These are phyloP conservation scores for Drosophila pachea DNA, from an alignment of 1,140 invertebrate genomes.

Conservation along the genomic window DNA sequence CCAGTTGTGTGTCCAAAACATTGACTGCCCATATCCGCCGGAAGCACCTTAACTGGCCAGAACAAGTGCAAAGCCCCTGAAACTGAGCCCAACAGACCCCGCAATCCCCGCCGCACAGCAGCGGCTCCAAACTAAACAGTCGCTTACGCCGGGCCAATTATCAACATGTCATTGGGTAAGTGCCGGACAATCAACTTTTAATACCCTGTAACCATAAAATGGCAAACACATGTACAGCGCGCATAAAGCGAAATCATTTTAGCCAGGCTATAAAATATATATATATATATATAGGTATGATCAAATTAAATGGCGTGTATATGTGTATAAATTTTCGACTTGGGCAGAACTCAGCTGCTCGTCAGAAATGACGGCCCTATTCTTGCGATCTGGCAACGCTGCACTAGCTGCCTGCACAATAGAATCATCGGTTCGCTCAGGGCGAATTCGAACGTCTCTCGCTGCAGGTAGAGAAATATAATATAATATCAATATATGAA, in stretches of 20 bases:
- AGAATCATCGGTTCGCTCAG: too few relatives aligned
- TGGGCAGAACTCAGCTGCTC: too few relatives aligned
- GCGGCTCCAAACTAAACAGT: constrained; percentile 20
- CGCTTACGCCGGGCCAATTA: constrained; percentile 20
- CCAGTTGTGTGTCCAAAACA: constrained; percentile 59
- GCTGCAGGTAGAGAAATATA: too few relatives aligned
- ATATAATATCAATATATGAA: too few relatives aligned
- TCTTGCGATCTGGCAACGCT: too few relatives aligned
- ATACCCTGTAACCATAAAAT: constrained; percentile 22
- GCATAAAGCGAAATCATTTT: constrained; percentile 11
- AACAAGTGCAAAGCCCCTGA: constrained; percentile 69
- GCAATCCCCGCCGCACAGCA: background rate
- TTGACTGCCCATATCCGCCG: constrained; percentile 67
- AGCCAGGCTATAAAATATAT: constrained; percentile 1
- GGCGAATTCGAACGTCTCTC: too few relatives aligned
- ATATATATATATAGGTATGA: background rate
- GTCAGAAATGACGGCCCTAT: too few relatives aligned
- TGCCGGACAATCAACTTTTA: constrained; percentile 29
- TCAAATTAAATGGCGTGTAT: background rate
- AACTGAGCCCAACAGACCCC: constrained; percentile 5
- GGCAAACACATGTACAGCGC: background rate
- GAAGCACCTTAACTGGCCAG: constrained; percentile 64
- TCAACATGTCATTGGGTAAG: constrained; percentile 64
- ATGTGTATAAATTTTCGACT: too few relatives aligned
- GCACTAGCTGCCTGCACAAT: too few relatives aligned